Conservation (phyloP, 2,797 vertebrate genomes). For the Catamblyrhynchus diadema region DNA sequence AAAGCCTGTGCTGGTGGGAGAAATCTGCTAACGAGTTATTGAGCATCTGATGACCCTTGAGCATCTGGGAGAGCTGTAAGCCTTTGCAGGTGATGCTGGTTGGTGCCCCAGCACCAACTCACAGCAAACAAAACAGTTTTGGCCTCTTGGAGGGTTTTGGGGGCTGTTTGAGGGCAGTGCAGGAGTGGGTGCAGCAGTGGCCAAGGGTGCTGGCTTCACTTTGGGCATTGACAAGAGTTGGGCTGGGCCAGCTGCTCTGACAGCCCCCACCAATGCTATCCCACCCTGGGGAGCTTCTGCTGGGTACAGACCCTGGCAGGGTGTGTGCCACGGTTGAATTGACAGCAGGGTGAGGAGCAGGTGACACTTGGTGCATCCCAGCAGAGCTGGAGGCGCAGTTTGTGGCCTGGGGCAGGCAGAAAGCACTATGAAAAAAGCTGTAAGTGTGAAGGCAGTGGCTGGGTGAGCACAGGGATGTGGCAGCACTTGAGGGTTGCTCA, state of each 20-base stretch:
- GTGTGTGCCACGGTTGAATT: not conserved
- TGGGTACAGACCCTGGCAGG: not conserved
- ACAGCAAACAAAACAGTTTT: accelerated
- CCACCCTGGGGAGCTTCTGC: accelerated
- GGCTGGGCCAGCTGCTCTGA: accelerated
- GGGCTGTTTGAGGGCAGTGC: not conserved
- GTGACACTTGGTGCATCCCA: accelerated
- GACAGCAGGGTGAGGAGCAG: not conserved
- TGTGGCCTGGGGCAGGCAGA: not conserved
- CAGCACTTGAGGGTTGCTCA: not conserved
- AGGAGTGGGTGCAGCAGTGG: not conserved
- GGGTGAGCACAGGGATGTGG: accelerated
- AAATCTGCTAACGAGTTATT: not conserved
- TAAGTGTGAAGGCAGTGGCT: not conserved
- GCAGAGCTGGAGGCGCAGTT: not conserved
- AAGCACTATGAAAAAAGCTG: accelerated
- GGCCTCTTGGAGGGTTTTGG: accelerated
- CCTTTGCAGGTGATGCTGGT: not conserved
- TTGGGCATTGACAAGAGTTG: not conserved
- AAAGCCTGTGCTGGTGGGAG: not conserved
- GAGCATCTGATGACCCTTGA: not conserved
- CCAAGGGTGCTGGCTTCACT: not conserved
- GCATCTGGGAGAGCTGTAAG: not conserved
- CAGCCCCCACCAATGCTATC: accelerated
- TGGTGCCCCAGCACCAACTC: accelerated